These are phyloP conservation scores for Neofelis nebulosa DNA, from an alignment of 2,113 vertebrate genomes.

Conservation along the genomic window DNA sequence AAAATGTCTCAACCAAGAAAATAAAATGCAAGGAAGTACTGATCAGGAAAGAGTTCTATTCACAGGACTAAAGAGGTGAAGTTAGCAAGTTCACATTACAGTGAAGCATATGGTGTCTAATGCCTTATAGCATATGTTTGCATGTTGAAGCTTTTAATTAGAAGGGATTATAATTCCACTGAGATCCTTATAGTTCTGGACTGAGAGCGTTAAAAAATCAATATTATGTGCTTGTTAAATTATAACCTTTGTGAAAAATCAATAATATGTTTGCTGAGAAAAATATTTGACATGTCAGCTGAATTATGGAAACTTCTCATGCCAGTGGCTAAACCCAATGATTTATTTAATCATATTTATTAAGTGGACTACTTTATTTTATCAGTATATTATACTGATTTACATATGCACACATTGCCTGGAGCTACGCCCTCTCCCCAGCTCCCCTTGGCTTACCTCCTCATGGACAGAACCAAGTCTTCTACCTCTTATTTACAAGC, in stretches of 20 bases:
- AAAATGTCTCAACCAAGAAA: background rate
- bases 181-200: constrained; percentile 77
- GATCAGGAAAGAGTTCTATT: constrained; percentile 76
- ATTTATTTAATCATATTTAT: constrained; percentile 56
- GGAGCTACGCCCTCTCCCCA: background rate
- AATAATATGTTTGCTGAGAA: constrained; percentile 43
- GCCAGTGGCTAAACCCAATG: background rate
- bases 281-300: constrained; percentile 53
- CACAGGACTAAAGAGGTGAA: constrained; percentile 70
- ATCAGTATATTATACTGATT: background rate
- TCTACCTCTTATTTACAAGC: background rate
- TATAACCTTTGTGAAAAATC: constrained; percentile 70
- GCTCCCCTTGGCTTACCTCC: background rate
- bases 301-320: constrained; percentile 34
- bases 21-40: constrained; percentile 65
- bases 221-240: constrained; percentile 73
- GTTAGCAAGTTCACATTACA: constrained; percentile 76
- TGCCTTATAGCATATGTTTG: constrained; percentile 77
- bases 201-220: constrained; percentile 70
- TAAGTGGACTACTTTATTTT: constrained; percentile 30
- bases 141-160: constrained; percentile 85
- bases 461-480: background rate
- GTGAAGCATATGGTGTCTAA: constrained; percentile 76
- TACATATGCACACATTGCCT: background rate
- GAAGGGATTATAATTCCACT: constrained; percentile 79